These are phyloP conservation scores for Lagothrix lagotricha DNA, from an alignment of 2,797 vertebrate species.

Conservation along the genomic window DNA sequence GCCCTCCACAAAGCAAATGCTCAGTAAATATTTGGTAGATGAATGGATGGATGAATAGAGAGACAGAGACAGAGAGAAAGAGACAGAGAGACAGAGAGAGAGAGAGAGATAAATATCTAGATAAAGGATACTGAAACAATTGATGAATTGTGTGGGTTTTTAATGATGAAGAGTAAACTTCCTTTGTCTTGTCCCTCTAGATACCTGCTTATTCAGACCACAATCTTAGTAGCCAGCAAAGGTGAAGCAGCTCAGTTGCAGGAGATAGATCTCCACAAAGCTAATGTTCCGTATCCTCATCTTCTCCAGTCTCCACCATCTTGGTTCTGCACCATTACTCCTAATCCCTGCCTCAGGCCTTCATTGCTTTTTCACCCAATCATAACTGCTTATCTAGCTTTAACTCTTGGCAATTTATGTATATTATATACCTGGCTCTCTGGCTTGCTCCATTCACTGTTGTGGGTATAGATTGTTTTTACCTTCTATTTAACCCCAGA, in stretches of 20 bases:
- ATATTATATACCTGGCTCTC: neutral
- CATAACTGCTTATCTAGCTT: neutral
- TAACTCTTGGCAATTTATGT: neutral
- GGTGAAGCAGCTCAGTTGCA: neutral
- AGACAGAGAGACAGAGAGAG: no score
- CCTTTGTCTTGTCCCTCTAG: neutral
- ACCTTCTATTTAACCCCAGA: neutral
- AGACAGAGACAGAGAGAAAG: no score
- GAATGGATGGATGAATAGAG: neutral
- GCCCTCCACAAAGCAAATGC: neutral
- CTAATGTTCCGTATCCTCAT: neutral
- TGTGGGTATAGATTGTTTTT: neutral
- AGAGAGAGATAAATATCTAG: neutral
- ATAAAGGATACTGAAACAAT: neutral
- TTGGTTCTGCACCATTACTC: neutral
- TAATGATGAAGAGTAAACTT: neutral
- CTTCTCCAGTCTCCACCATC: neutral
- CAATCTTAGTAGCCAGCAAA: neutral
- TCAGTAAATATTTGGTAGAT: neutral
- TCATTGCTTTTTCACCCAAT: neutral
- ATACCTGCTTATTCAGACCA: neutral
- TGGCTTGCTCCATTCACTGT: neutral
- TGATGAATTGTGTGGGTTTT: neutral
- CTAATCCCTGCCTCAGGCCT: no score
- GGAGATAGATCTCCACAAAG: neutral